Evolutionary conservation across 2,888 invertebrate species (phyloP).

Genomic region (Cistogaster globosa): DNA sequence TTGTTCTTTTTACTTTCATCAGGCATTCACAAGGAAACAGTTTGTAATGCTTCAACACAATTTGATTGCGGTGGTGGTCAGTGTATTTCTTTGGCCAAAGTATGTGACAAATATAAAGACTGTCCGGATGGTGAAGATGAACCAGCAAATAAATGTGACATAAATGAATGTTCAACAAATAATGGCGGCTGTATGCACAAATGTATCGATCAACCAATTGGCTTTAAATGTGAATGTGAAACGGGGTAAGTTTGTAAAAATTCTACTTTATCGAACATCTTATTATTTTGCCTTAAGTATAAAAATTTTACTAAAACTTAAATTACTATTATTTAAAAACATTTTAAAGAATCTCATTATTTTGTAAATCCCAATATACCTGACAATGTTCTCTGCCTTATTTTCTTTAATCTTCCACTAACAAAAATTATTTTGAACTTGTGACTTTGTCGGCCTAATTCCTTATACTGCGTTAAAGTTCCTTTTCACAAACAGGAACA

Average conservation of each 20-base stretch:
- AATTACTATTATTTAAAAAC: too few relatives aligned
- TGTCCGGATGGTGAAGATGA: slow-evolving; percentile 96
- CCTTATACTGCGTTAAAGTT: too few relatives aligned
- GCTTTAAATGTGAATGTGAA: slow-evolving; percentile 91
- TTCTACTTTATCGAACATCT: too few relatives aligned
- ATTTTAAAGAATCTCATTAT: too few relatives aligned
- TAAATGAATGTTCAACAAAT: slow-evolving; percentile 90
- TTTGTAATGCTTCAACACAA: slow-evolving; percentile 90
- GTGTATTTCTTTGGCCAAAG: slow-evolving; percentile 90
- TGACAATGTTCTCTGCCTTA: too few relatives aligned
- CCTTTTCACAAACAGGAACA: too few relatives aligned
- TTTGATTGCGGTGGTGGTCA: slow-evolving; percentile 93
- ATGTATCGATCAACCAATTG: slow-evolving; percentile 92
- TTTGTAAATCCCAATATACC: too few relatives aligned
- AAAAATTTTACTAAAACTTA: too few relatives aligned
- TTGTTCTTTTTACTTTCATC: neutral
- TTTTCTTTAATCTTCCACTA: too few relatives aligned
- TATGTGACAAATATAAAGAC: slow-evolving; percentile 93
- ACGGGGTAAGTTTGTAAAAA: slow-evolving; percentile 84
- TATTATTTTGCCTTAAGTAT: too few relatives aligned
- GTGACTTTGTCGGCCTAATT: too few relatives aligned
- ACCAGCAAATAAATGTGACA: slow-evolving; percentile 89
- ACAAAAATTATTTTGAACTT: too few relatives aligned
- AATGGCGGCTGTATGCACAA: slow-evolving; percentile 95
- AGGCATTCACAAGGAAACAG: slow-evolving; percentile 77